Base-by-base conservation (phyloP, 1,140 invertebrate genomes). In the Temnothorax longispinosus region DNA sequence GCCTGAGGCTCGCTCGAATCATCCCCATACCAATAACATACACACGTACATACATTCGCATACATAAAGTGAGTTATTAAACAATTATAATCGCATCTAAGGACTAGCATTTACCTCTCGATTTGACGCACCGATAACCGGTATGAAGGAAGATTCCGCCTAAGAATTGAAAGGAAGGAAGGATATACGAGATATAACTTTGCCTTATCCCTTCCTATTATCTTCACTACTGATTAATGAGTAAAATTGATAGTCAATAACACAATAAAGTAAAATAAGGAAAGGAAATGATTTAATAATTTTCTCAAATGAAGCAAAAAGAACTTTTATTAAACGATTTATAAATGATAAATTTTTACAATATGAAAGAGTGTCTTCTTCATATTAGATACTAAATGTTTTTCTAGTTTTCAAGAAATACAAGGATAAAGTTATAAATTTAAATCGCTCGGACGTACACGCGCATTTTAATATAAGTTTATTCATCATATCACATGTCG, bases 41-140 rank as follows among this genome's bases (percentile, higher is more conserved):
- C 35, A 41, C 64, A 13, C 64, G 44, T 13, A 41, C 18, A 41
- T 18, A 44, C 64, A 67, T 44, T 21, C 41, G 10, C 21, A 15
- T 18, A 27, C 13, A 27, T 11, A 69, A 69, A 69, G 90, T 92
- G 80, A 85, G 80, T 87, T 87, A 80, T 90, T 87, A 90, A 91
- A 92, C 90, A 92, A 92, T 92, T 91, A 92, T 85, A 85, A 85
- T 90, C 71, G 75, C 88, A 72, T 90, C 81, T 69, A 65, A 60
- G 52, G 67, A 86, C 82, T 87, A 87, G 54, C 75, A 81, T 89
- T 89, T 88, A 72, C 65, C 27, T 80, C 56, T 81, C 67, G 85
- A 88, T 92, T 90, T 69, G 76, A 86, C 74, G 41, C 84, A 47
- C n/a, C 50, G 88, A 87, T 88, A 87, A 64, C 21, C 50, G 35